phyloP scores from a whole-genome alignment of 2,888 invertebrate genomes.

The Matsumyia berberina region DNA sequence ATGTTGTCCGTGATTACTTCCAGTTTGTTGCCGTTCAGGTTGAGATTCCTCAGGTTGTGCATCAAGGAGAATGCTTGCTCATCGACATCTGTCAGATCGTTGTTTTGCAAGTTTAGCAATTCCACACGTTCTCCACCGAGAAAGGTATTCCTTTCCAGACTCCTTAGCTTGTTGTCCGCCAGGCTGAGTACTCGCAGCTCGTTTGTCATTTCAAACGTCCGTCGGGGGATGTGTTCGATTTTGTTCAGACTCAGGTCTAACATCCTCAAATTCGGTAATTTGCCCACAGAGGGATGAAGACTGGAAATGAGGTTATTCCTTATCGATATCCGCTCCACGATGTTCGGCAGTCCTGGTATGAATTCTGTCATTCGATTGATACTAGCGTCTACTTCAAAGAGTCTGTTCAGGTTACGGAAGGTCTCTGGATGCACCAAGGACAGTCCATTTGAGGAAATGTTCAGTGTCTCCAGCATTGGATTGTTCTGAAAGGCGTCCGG shows the following conservation, averaged over 20 bases:
- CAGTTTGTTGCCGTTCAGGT: constrained; percentile 91
- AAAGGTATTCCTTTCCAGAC: constrained; percentile 89
- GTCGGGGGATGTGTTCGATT: constrained; percentile 88
- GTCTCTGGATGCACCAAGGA: constrained; percentile 90
- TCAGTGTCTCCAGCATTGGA: constrained; percentile 90
- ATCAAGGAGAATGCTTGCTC: constrained; percentile 88
- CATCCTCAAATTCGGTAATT: constrained; percentile 89
- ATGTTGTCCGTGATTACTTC: constrained; percentile 89
- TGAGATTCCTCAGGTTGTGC: constrained; percentile 88
- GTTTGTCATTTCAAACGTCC: constrained; percentile 88
- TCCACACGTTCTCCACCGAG: constrained; percentile 89
- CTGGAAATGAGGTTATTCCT: constrained; percentile 89
- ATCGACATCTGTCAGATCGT: constrained; percentile 89
- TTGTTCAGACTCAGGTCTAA: constrained; percentile 91
- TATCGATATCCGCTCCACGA: constrained; percentile 90
- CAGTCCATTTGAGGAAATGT: constrained; percentile 91
- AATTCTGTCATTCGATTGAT: constrained; percentile 90
- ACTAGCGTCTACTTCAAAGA: constrained; percentile 92
- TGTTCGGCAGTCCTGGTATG: constrained; percentile 91
- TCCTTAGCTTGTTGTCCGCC: constrained; percentile 89
- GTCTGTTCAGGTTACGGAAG: constrained; percentile 89
- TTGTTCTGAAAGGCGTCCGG: constrained; percentile 90
- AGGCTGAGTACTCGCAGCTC: constrained; percentile 89
- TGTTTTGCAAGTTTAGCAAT: constrained; percentile 90
- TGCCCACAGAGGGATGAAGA: constrained; percentile 88